Evolutionary conservation across 2,113 vertebrate genomes (phyloP), one percentile per base, ranked within the genome.

Genomic region (Salvator merianae): DNA sequence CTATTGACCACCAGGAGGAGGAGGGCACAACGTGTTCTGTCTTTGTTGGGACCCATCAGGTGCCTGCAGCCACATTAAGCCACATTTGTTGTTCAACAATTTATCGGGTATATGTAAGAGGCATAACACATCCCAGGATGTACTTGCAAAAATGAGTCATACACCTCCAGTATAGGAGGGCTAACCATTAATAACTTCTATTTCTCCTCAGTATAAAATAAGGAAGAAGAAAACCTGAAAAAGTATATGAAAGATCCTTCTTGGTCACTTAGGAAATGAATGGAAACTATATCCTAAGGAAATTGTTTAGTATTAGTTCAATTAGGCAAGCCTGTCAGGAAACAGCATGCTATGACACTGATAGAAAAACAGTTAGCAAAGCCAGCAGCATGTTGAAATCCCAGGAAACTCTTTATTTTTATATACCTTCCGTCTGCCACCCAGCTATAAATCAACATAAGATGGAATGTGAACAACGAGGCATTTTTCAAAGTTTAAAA

Each of bases 311-410:
- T 53, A 68, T 32, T 8, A 74, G 72, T 53, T 16, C 10, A 34
- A 75, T 86, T 76, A 76, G 72, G 79, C 83, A 84, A 30, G 34
- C 38, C 86, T 86, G 80, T 55, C 78, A 88, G 32, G 72, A 18
- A 87, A 18, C 34, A 87, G 43, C 77, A 81, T 73, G 50, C 69
- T 16, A 53, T 84, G 83, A 78, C 69, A 79, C 77, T 89, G 84
- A 77, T 78, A 1, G 53, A 53, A 79, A 47, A 80, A 87, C n/a
- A 83, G 30, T 84, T 75, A 62, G 38, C 8, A 88, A 90, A 38
- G 3, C 77, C 59, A 18, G 13, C 32, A 72, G 68, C 7, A 38
- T 36, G n/a, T n/a, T 53, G 36, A 82, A 62, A 82, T 50, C 80
- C 73, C 53, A 18, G 10, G 53, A n/a, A 73, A 73, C 40, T n/a